A percentile compares a stretch with the other conserved stretches of the same genome.
phyloP scores from a whole-genome alignment of 2,113 vertebrate genomes.

The Pithys albifrons region DNA sequence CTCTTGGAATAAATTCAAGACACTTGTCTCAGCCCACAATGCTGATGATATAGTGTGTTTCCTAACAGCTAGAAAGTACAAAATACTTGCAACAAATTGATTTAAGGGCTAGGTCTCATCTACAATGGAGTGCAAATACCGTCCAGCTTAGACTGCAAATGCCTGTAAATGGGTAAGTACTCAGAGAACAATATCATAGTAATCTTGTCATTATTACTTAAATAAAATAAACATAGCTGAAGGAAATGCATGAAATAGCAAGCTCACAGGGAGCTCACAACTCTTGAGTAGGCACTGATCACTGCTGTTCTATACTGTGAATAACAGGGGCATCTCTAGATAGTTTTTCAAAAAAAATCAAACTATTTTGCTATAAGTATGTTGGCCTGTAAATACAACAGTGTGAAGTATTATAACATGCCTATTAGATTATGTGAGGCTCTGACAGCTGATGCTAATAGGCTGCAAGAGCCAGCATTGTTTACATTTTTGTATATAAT shows the following conservation, averaged over 20 bases:
- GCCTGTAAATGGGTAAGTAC: not conserved
- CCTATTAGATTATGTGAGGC: not conserved
- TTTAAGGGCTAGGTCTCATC: not conserved
- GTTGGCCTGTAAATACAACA: not conserved
- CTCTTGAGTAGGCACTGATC: not conserved
- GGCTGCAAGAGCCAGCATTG: not conserved
- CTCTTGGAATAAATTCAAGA: not conserved
- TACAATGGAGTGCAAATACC: not conserved
- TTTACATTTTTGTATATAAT: not conserved
- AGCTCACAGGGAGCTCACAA: not conserved
- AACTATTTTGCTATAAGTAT: not conserved
- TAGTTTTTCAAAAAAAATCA: not conserved
- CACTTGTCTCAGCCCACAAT: not conserved
- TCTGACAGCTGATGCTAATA: not conserved
- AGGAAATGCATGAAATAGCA: not conserved
- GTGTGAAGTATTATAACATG: not conserved
- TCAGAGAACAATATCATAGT: not conserved
- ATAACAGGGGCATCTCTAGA: rapidly evolving
- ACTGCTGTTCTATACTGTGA: not conserved
- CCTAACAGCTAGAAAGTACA: not conserved
- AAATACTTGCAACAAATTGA: not conserved
- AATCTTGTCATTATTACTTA: not conserved
- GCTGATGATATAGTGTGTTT: not conserved
- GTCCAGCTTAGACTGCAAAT: not conserved
- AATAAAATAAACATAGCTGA: not conserved